Evolutionary conservation across 2,797 vertebrate genomes (phyloP).

Genomic region (Eulemur mongoz): DNA sequence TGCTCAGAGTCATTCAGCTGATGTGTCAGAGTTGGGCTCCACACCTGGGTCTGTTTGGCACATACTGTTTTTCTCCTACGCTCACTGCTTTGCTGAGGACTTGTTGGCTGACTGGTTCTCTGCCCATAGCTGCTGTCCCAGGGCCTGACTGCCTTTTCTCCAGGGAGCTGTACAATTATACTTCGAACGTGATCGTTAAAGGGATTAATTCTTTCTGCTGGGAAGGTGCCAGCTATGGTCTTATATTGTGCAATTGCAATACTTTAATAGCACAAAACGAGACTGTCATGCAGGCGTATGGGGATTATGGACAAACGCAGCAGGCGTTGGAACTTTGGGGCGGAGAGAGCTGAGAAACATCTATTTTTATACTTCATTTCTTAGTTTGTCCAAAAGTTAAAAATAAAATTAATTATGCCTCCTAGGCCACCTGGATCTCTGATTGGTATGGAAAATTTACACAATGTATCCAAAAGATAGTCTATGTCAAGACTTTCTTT

Average conservation of each 20-base stretch:
- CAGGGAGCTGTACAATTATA: neutral
- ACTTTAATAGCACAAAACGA: neutral
- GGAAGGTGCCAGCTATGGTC: neutral
- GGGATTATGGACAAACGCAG: neutral
- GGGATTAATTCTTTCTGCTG: neutral
- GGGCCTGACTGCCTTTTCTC: neutral
- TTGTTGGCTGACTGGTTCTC: neutral
- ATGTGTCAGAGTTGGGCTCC: neutral
- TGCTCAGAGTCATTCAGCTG: neutral
- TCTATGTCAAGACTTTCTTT: neutral
- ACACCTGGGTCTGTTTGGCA: neutral
- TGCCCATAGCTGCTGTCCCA: neutral
- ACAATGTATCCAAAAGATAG: neutral
- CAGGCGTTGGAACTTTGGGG: neutral
- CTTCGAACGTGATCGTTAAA: neutral
- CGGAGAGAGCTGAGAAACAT: neutral
- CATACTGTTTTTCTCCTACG: neutral
- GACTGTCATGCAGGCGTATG: neutral
- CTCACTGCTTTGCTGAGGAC: neutral
- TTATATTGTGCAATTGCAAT: neutral
- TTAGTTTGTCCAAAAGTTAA: slow-evolving; percentile 61
- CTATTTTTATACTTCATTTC: slow-evolving; percentile 52
- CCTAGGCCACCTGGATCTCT: neutral
- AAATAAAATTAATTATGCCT: slow-evolving; percentile 44
- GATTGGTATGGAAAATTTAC: neutral